Evolutionary conservation across 2,797 vertebrate species (phyloP), one percentile per base, ranked within the genome.

Genomic region (Chelidonichthys spinosus): DNA sequence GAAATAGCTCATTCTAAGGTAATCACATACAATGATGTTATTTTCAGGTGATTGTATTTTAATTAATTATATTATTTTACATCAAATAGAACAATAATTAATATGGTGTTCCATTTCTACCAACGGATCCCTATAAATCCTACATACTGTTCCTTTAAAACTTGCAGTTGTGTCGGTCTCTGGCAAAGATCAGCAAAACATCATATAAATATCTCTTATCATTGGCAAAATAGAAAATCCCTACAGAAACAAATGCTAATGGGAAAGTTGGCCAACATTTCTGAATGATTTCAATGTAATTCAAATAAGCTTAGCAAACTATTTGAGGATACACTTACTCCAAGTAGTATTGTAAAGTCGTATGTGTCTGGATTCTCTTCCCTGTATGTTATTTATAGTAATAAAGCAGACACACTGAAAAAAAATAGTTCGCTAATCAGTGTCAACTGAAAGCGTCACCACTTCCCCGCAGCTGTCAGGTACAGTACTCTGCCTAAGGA

Each of bases 381-480:
- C 59, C 36, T 64, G 6, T 37, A n/a, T 11, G 5, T 44, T 63
- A 69, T 82, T 76, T 74, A 44, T 60, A 66, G 65, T 33, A 61
- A 64, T 46, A 59, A 63, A 72, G 59, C 36, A 66, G 54, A 76
- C 25, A 40, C 4, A 25, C 11, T 36, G 4, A n/a, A 14, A 63
- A 60, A 69, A 68, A 79, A 71, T 0, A 0, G 18, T 63, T 40
- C 0, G 25, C 63, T 81, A 75, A 86, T 82, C 59, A 72, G 46
- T 76, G 84, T 74, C 69, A 82, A 67, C 60, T 58, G 25, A 76
- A 82, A 65, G 43, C 78, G 83, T 77, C 70, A 54, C 79, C 61
- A 46, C 1, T 49, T 63, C 69, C 43, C 69, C 49, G 68, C 64
- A 87, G 72, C 73, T 88, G 81, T 82, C 84, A 88, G 62, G 55